Evolutionary conservation across 2,113 vertebrate species (phyloP).

Genomic region (Struthidea cinerea): DNA sequence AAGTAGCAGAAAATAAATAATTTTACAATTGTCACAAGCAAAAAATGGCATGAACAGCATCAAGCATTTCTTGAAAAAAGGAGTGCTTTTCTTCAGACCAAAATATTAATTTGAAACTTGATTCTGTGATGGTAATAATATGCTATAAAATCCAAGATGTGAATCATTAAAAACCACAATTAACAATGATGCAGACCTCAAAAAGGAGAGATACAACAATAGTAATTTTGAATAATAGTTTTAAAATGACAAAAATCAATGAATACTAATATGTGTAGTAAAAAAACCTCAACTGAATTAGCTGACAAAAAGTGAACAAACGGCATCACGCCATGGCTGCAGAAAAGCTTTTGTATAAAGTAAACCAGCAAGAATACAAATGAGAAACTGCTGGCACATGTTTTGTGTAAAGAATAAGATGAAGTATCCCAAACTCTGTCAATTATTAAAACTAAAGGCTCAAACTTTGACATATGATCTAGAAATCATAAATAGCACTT

Average conservation of each 20-base stretch:
- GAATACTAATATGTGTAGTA: constrained; percentile 45
- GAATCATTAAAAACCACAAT: constrained; percentile 47
- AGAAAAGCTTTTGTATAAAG: constrained; percentile 42
- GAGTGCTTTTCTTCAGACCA: background rate
- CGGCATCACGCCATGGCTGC: background rate
- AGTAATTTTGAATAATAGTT: constrained; percentile 56
- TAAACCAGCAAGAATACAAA: constrained; percentile 50
- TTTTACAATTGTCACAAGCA: background rate
- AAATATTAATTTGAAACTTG: constrained; percentile 58
- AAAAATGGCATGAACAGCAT: background rate
- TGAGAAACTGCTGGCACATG: constrained; percentile 25
- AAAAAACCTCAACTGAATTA: constrained; percentile 41
- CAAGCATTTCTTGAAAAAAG: background rate
- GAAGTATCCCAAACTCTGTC: constrained; percentile 35
- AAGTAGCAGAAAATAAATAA: background rate
- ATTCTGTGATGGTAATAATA: constrained; percentile 47
- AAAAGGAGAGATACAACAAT: constrained; percentile 22
- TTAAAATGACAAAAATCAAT: constrained; percentile 59
- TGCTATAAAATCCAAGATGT: constrained; percentile 23
- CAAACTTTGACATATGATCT: constrained; percentile 47
- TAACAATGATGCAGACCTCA: constrained; percentile 26
- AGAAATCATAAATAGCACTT: constrained; percentile 50
- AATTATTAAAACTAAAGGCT: constrained; percentile 51
- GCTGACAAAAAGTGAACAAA: constrained; percentile 49
- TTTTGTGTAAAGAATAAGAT: constrained; percentile 33